phyloP scores from a whole-genome alignment of 2,888 invertebrate genomes.

The Melinaea marsaeus region DNA sequence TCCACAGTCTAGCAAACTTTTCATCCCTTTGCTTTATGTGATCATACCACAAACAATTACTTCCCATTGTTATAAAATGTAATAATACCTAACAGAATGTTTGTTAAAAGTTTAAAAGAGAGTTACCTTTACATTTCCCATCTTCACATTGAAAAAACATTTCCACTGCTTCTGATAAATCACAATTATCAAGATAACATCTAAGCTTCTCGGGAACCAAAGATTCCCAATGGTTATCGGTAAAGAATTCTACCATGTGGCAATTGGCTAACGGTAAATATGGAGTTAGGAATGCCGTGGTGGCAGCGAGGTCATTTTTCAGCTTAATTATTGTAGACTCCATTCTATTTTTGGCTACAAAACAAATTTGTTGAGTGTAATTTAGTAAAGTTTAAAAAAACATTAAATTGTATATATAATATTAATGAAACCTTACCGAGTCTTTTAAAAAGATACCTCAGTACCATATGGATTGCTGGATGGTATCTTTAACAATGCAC shows the following conservation, averaged over 20 bases:
- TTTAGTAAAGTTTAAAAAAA: not conserved
- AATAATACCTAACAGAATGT: not conserved
- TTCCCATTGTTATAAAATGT: not conserved
- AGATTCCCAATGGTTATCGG: constrained; percentile 80
- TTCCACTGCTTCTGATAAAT: constrained; percentile 63
- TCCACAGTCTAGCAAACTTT: no score
- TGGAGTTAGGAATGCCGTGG: constrained; percentile 77
- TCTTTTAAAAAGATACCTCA: constrained; percentile 77
- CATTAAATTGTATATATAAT: not conserved
- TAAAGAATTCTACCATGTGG: constrained; percentile 84
- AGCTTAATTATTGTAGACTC: constrained; percentile 44
- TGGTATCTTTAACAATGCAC: constrained; percentile 81
- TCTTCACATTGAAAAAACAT: constrained; percentile 66
- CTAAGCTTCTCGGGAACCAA: constrained; percentile 77
- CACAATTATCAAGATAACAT: constrained; percentile 63
- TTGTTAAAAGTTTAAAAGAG: not conserved
- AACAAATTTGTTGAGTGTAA: not conserved
- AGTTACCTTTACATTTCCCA: constrained; percentile 28
- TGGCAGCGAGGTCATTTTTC: constrained; percentile 62
- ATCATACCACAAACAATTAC: no score
- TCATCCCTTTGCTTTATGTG: no score
- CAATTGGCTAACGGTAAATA: constrained; percentile 82
- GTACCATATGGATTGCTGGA: constrained; percentile 75
- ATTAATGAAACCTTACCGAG: constrained; percentile 32
- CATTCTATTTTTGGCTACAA: constrained; percentile 38